Evolutionary conservation across 64 coral and sea anemone genomes (phyloP), one percentile per base, ranked within the genome.

Genomic region (Stichodactyla mertensii): DNA sequence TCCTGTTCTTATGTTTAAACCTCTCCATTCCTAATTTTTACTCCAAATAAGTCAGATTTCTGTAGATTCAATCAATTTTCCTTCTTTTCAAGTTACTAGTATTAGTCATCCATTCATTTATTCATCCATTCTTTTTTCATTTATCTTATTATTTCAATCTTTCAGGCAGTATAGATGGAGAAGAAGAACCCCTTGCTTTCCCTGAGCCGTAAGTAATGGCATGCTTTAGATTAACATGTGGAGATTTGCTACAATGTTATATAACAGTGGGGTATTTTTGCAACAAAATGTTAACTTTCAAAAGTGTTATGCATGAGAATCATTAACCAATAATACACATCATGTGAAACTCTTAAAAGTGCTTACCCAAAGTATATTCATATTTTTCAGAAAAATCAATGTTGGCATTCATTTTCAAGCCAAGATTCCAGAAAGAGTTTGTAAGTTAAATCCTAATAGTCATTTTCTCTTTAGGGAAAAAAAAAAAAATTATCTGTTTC

Each of bases 131-230:
- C 36, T 3, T 45, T 45, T 3, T 45, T 45, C 36, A 45, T 45
- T 6, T 70, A 54, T 10, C 19, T 4, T 69, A 51, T 14, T 64
- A 6, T 51, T 83, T 59, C 77, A 9, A 7, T 84, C 79, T 80
- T 87, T 28, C 77, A 98, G 95, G 80, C 60, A 95, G 93, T 20
- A 36, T 89, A 83, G 95, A 98, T 66, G 92, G 78, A n/a, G 95
- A 97, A 10, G 95, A 94, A 67, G 92, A 91, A 8, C 64, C 86
- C 4, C 51, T 87, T 67, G 83, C 85, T 61, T 95, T 98, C n/a
- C 95, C 95, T 77, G 95, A 98, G 67, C 95, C 95, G 95, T 98
- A 92, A 94, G 95, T 94, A 7, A 58, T 57, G 28, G 64, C 81
- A 20, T 66, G 62, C 22, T 22, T 66, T 9, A 66, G 11, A 5